Conservation (phyloP, 2,888 invertebrate species). For the Erebia epiphron region DNA sequence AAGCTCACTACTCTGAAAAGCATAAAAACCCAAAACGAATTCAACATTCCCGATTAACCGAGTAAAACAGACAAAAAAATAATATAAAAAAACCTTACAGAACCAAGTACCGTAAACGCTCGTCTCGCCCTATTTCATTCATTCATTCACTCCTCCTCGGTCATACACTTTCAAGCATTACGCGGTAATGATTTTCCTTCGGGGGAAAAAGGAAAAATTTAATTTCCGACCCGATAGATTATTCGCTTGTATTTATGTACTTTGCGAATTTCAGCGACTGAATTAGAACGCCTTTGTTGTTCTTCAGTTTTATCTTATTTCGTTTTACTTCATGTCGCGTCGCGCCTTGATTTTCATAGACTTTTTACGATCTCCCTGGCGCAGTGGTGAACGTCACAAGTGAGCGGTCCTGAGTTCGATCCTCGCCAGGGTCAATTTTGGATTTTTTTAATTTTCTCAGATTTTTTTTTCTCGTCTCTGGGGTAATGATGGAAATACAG, state of each 20-base stretch:
- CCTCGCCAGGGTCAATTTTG: no score
- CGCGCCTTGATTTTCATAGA: not conserved
- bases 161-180: slow-evolving; percentile 36
- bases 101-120: slow-evolving; percentile 8
- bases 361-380: no score
- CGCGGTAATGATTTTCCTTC: slow-evolving; percentile 38
- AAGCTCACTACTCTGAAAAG: no score
- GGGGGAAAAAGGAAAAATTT: slow-evolving; percentile 34
- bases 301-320: not conserved
- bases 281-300: slow-evolving; percentile 16
- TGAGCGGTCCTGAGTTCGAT: no score
- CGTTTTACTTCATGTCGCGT: not conserved
- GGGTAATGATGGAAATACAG: no score
- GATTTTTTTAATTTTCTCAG: no score
- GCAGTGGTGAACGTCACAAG: no score
- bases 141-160: slow-evolving; percentile 26
- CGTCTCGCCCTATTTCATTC: slow-evolving; percentile 28
- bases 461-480: no score
- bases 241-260: slow-evolving; percentile 35
- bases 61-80: not conserved
- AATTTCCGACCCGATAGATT: slow-evolving; percentile 40
- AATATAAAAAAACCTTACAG: slow-evolving; percentile 6
- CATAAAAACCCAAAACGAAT: no score
- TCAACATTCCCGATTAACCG: not conserved
- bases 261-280: slow-evolving; percentile 20